Evolutionary conservation across 1,140 invertebrate genomes (phyloP).

Genomic region (Pseudoatta argentina): DNA sequence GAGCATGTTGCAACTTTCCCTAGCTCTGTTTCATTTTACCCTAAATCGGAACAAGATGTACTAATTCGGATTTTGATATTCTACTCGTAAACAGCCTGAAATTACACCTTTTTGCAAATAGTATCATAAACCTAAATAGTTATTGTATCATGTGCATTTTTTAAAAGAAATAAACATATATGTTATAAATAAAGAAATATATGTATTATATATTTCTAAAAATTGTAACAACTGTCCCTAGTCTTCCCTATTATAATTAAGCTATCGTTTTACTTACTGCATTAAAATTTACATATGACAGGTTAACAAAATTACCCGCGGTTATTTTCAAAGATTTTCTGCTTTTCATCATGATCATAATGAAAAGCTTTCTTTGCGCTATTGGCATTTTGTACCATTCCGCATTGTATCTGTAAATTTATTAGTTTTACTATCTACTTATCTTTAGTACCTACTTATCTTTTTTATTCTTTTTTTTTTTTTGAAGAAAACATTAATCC

Average conservation of each 20-base stretch:
- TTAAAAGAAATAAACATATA: too few species aligned
- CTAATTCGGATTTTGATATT: too few species aligned
- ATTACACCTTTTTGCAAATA: too few species aligned
- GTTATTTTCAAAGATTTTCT: neutral
- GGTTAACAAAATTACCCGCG: constrained; percentile 6
- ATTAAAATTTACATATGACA: constrained; percentile 27
- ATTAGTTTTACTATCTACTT: neutral
- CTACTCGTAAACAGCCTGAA: too few species aligned
- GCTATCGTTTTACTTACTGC: constrained; percentile 21
- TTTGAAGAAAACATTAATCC: neutral
- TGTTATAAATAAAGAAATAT: too few species aligned
- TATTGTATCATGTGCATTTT: too few species aligned
- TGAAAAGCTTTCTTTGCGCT: constrained; percentile 16
- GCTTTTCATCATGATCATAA: constrained; percentile 41
- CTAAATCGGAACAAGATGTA: too few species aligned
- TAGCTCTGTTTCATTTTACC: too few species aligned
- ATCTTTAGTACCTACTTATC: neutral
- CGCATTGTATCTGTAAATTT: constrained; percentile 13
- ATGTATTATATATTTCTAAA: too few species aligned
- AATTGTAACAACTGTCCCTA: too few species aligned
- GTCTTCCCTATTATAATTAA: neutral
- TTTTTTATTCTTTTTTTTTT: neutral
- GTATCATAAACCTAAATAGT: too few species aligned
- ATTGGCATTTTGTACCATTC: constrained; percentile 30
- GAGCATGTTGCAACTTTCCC: too few species aligned